These are phyloP conservation scores for Zygaena filipendulae DNA, from an alignment of 2,888 invertebrate species.

Conservation along the genomic window DNA sequence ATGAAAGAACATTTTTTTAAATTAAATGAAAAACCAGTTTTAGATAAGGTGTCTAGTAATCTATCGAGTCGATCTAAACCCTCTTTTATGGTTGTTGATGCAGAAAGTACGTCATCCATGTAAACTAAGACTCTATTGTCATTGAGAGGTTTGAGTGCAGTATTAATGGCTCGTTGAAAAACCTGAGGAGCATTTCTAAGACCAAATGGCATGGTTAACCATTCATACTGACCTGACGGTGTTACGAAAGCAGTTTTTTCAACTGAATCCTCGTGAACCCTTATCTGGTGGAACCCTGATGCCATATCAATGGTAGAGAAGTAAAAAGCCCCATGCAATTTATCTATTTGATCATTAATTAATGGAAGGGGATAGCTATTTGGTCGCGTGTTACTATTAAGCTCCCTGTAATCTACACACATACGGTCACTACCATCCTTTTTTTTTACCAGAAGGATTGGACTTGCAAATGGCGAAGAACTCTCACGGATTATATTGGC, in stretches of 20 bases:
- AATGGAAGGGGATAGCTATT: background rate
- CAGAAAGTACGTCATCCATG: too few relatives aligned
- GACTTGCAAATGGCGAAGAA: constrained; percentile 2
- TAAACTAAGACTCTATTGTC: too few relatives aligned
- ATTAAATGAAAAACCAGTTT: constrained; percentile 20
- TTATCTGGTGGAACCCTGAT: background rate
- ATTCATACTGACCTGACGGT: too few relatives aligned
- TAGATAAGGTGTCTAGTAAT: too few relatives aligned
- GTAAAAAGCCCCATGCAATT: background rate
- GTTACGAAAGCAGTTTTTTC: constrained; percentile 1
- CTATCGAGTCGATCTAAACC: too few relatives aligned
- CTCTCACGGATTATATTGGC: background rate
- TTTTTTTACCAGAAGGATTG: constrained; percentile 1
- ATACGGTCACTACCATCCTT: constrained; percentile 1
- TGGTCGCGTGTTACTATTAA: constrained; percentile 1
- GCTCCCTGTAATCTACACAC: constrained; percentile 3
- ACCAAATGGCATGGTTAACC: constrained; percentile 14
- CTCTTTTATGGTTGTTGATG: too few relatives aligned
- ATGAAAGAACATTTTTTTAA: constrained; percentile 18
- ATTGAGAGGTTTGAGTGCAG: background rate
- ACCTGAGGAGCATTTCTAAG: constrained; percentile 14
- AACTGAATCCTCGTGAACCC: background rate
- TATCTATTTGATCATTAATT: background rate
- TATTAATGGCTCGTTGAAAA: constrained; percentile 10
- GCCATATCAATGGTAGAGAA: background rate